Evolutionary conservation across 2,113 vertebrate species (phyloP).

Genomic region (Pseudorasbora parva): DNA sequence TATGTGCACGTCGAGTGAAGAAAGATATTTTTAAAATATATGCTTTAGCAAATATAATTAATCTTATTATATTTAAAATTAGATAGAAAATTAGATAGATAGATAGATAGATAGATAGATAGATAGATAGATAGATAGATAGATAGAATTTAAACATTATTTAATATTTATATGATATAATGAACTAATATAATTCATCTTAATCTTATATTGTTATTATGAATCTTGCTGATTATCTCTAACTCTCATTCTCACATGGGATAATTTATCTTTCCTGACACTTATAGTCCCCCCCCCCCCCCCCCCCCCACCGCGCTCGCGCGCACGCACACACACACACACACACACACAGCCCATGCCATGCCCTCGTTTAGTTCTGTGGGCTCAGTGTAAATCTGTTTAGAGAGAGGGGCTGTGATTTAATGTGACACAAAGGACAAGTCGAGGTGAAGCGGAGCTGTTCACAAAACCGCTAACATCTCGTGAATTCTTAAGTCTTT

Average conservation of each 20-base stretch:
- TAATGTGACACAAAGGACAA: conserved; percentile 31
- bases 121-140: no score
- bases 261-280: conserved; percentile 21
- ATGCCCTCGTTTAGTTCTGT: conserved; percentile 39
- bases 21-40: no score
- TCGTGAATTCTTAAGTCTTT: conserved; percentile 9
- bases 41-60: no score
- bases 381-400: conserved; percentile 28
- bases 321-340: conserved; percentile 12
- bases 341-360: background rate
- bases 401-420: conserved; percentile 18
- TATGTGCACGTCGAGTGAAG: no score
- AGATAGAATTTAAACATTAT: no score
- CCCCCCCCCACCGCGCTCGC: background rate
- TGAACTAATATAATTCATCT: background rate
- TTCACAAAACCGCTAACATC: background rate
- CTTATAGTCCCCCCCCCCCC: background rate
- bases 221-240: conserved; percentile 9
- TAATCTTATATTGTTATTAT: background rate
- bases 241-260: conserved; percentile 12
- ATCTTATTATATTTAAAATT: no score
- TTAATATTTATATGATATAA: background rate
- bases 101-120: no score
- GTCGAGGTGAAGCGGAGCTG: conserved; percentile 25
- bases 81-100: no score